Conservation (phyloP, 2,888 invertebrate genomes). For the Plagiodera versicolora region DNA sequence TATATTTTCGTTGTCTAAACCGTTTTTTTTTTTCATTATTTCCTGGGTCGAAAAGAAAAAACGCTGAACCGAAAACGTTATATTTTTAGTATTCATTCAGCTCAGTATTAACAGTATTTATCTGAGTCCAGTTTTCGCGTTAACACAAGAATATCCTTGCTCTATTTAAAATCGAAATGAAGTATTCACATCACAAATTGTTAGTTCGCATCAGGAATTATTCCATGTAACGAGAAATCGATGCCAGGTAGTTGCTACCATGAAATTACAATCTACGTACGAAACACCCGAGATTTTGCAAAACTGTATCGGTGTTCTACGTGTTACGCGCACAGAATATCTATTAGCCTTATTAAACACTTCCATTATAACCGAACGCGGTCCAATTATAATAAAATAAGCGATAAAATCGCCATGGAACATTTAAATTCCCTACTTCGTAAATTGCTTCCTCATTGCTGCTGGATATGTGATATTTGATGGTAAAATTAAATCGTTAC, state of each 20-base stretch:
- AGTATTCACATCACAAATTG: neutral
- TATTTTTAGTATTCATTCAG: too few relatives aligned
- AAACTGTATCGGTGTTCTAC: slow-evolving; percentile 6
- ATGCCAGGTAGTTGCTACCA: neutral
- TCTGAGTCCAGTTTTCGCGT: too few relatives aligned
- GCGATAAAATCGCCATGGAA: neutral
- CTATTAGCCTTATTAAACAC: neutral
- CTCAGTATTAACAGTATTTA: too few relatives aligned
- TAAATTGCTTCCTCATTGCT: slow-evolving; percentile 13
- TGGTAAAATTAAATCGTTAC: too few relatives aligned
- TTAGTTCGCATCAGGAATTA: neutral
- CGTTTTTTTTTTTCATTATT: too few relatives aligned
- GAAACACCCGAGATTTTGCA: neutral
- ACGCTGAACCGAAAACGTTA: too few relatives aligned
- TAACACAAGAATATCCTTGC: too few relatives aligned
- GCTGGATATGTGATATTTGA: neutral
- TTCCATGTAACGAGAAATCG: slow-evolving; percentile 3
- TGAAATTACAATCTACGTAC: slow-evolving; percentile 6
- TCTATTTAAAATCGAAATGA: too few relatives aligned
- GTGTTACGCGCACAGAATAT: neutral
- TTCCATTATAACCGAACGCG: neutral
- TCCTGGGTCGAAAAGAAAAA: too few relatives aligned
- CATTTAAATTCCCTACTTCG: neutral
- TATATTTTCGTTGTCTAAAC: too few relatives aligned
- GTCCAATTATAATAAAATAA: neutral